A percentile compares a stretch with the other conserved stretches of the same genome.
Conservation (phyloP, 2,888 invertebrate species). For the Nymphalis urticae region DNA sequence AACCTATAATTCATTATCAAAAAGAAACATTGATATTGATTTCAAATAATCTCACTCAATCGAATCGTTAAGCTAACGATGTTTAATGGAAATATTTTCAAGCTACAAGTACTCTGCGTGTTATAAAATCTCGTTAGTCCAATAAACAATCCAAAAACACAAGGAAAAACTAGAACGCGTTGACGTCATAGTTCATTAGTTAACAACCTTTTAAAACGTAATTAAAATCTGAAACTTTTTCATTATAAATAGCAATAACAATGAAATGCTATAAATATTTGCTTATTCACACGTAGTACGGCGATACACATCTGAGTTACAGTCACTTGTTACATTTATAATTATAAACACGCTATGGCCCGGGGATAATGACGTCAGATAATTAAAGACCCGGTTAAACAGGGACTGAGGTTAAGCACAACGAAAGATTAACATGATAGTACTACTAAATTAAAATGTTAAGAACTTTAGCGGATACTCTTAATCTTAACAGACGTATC, state of each 20-base stretch:
- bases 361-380: slow-evolving; percentile 10
- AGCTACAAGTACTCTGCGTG: not conserved
- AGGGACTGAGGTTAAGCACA: not conserved
- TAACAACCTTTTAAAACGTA: slow-evolving; percentile 3
- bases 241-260: slow-evolving; percentile 16
- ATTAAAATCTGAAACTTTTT: slow-evolving; percentile 7
- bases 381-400: not conserved
- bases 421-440: not conserved
- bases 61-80: too few species aligned
- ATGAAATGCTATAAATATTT: slow-evolving; percentile 30
- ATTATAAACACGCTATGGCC: slow-evolving; percentile 17
- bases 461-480: too few species aligned
- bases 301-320: slow-evolving; percentile 32
- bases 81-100: too few species aligned
- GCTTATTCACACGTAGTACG: slow-evolving; percentile 31
- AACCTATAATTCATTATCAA: too few species aligned
- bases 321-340: slow-evolving; percentile 19
- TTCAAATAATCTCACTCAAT: too few species aligned
- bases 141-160: not conserved
- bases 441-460: too few species aligned
- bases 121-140: not conserved
- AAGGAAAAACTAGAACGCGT: not conserved
- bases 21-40: too few species aligned
- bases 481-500: too few species aligned
- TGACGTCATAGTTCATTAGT: slow-evolving; percentile 15